These are phyloP conservation scores for Pachyuromys duprasi DNA, from an alignment of 2,797 vertebrate species.

Conservation along the genomic window DNA sequence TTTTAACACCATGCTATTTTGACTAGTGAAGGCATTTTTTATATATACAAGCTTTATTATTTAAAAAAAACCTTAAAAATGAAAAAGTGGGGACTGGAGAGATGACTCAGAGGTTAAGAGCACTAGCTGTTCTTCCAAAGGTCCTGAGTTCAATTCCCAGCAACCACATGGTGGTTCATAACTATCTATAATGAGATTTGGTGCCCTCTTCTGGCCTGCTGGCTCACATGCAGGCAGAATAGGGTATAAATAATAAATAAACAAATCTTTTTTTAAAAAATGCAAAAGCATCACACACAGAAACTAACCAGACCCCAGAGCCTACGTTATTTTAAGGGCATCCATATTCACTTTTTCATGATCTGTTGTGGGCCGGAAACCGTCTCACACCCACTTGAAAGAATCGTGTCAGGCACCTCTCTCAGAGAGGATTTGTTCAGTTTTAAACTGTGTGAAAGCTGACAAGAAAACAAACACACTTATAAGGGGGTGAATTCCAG, in stretches of 20 bases:
- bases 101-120: too few relatives aligned
- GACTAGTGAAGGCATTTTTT: neutral
- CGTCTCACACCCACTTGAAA: neutral
- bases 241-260: too few relatives aligned
- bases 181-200: too few relatives aligned
- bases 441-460: conserved; percentile 18
- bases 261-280: neutral
- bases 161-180: too few relatives aligned
- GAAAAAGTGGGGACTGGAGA: neutral
- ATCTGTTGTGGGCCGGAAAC: neutral
- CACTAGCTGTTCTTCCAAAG: too few relatives aligned
- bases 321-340: neutral
- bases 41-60: neutral
- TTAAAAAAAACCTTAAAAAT: neutral
- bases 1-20: neutral
- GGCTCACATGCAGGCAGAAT: too few relatives aligned
- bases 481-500: neutral
- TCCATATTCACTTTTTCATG: neutral
- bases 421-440: neutral
- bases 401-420: neutral
- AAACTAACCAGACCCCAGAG: neutral
- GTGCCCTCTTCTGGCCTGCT: too few relatives aligned
- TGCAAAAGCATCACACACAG: neutral
- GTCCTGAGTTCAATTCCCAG: too few relatives aligned
- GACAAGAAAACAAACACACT: neutral